phyloP scores from a whole-genome alignment of 2,113 vertebrate genomes.

The Caloenas nicobarica region DNA sequence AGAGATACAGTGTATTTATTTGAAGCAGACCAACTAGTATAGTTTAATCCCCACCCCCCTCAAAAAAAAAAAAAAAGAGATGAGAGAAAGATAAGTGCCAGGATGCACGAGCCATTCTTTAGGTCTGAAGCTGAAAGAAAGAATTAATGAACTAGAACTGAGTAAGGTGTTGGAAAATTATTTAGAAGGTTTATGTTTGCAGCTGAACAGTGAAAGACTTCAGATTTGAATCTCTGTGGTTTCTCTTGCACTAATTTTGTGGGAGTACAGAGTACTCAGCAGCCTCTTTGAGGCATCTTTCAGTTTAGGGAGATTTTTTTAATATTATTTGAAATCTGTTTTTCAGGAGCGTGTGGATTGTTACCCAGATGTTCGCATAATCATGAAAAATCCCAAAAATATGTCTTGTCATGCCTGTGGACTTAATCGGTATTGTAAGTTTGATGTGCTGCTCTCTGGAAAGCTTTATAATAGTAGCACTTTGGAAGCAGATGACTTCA shows the following conservation, averaged over 20 bases:
- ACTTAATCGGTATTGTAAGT: conserved; percentile 71
- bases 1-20: not conserved
- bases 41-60: not conserved
- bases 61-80: not conserved
- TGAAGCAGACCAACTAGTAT: not conserved
- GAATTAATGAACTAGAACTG: not conserved
- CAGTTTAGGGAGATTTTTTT: not conserved
- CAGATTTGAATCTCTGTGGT: not conserved
- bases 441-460: conserved; percentile 78
- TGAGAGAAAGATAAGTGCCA: not conserved
- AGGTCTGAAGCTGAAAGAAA: not conserved
- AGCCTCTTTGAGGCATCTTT: not conserved
- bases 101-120: not conserved
- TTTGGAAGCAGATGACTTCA: conserved; percentile 82
- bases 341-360: conserved; percentile 83
- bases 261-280: not conserved
- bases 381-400: not conserved
- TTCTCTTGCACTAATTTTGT: not conserved
- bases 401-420: conserved; percentile 80
- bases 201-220: not conserved
- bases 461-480: conserved; percentile 77
- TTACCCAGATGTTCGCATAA: conserved; percentile 74
- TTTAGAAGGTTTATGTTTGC: not conserved
- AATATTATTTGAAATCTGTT: not conserved
- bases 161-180: not conserved